Conservation (phyloP, 2,888 invertebrate species). For the Oligia strigilis region DNA sequence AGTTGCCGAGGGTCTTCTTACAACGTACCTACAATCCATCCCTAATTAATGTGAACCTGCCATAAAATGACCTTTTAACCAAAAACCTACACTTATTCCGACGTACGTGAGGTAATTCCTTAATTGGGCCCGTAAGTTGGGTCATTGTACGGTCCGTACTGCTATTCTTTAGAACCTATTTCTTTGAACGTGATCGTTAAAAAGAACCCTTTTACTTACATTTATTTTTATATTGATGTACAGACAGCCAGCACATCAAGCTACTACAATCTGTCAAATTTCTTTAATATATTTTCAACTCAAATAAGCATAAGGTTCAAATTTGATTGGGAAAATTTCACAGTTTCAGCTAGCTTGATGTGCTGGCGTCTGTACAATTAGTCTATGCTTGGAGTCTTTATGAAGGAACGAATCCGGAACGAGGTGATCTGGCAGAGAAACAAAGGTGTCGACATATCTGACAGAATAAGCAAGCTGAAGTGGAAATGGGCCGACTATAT, state of each 20-base stretch:
- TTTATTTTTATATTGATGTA: neutral
- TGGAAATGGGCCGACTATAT: neutral
- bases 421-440: neutral
- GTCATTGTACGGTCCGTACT: slow-evolving; percentile 10
- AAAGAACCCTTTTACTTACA: neutral
- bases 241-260: neutral
- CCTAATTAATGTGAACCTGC: slow-evolving; percentile 44
- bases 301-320: too few species aligned
- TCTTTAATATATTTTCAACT: too few species aligned
- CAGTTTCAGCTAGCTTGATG: too few species aligned
- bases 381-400: neutral
- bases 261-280: too few species aligned
- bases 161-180: slow-evolving; percentile 7
- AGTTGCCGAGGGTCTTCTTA: slow-evolving; percentile 32
- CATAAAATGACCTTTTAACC: slow-evolving; percentile 49
- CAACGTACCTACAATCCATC: slow-evolving; percentile 11
- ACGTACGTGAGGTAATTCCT: slow-evolving; percentile 43
- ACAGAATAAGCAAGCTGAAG: neutral
- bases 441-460: neutral
- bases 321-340: too few species aligned
- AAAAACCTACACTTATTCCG: slow-evolving; percentile 43
- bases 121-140: slow-evolving; percentile 39
- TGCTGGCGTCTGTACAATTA: neutral
- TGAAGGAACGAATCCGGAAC: neutral
- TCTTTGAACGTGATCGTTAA: neutral